phyloP scores from a whole-genome alignment of 1,140 invertebrate species.

The Campodea augens region DNA sequence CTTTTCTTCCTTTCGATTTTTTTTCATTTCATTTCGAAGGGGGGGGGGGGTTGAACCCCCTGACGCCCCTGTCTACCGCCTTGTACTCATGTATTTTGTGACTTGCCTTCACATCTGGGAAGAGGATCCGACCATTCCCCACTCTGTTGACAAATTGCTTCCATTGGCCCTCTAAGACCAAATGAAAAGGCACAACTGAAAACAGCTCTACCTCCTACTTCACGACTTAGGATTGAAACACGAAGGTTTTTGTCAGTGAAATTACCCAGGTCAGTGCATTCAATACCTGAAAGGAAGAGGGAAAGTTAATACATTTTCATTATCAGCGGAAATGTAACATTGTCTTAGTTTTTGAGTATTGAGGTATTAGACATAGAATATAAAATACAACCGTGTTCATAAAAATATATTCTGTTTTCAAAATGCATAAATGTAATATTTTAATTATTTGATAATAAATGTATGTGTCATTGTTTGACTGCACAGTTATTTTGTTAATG shows the following conservation, averaged over 20 bases:
- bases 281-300: conserved; percentile 31
- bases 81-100: too few relatives aligned
- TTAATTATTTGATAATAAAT: too few relatives aligned
- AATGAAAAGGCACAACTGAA: conserved; percentile 62
- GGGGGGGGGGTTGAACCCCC: too few relatives aligned
- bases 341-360: neutral
- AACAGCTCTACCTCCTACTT: conserved; percentile 51
- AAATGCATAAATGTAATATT: too few relatives aligned
- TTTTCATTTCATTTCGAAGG: too few relatives aligned
- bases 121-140: conserved; percentile 59
- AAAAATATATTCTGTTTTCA: too few relatives aligned
- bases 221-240: conserved; percentile 45
- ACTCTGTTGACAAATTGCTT: conserved; percentile 50
- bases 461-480: too few relatives aligned
- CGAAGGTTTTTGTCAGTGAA: conserved; percentile 31
- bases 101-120: conserved; percentile 52
- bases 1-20: too few relatives aligned
- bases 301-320: neutral
- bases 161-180: conserved; percentile 46
- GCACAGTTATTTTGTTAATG: too few relatives aligned
- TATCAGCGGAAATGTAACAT: neutral
- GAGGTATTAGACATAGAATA: neutral
- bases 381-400: too few relatives aligned
- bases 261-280: conserved; percentile 46
- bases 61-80: too few relatives aligned